Conservation (phyloP, 2,888 invertebrate genomes). For the Drosophila neutralis region DNA sequence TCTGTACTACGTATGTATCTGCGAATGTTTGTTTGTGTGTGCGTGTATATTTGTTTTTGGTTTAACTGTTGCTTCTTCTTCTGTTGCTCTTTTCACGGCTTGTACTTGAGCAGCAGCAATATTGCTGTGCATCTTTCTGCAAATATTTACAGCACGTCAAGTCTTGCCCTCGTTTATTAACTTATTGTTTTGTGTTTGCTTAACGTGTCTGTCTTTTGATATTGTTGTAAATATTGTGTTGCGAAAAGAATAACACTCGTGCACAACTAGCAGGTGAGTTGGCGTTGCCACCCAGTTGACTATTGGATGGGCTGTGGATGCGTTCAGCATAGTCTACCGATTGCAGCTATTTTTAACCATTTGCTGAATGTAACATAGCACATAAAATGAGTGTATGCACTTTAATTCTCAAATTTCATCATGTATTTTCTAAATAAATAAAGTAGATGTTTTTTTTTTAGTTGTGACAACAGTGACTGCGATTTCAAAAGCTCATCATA, state of each 20-base stretch:
- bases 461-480: conserved; percentile 11
- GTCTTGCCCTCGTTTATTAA: conserved; percentile 4
- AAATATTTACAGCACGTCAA: conserved; percentile 9
- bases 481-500: background rate
- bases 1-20: conserved; percentile 2
- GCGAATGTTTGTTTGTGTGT: background rate
- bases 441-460: no score
- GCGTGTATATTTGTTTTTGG: conserved; percentile 24
- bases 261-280: conserved; percentile 43
- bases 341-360: background rate
- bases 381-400: background rate
- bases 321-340: conserved; percentile 25
- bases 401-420: background rate
- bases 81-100: conserved; percentile 36
- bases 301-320: conserved; percentile 1
- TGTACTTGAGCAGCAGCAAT: background rate
- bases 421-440: background rate
- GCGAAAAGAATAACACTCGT: conserved; percentile 45
- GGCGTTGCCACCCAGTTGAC: conserved; percentile 45
- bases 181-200: conserved; percentile 1
- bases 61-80: conserved; percentile 63
- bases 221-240: conserved; percentile 42
- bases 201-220: conserved; percentile 3
- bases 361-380: background rate
- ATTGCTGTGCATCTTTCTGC: conserved; percentile 18